phyloP scores from a whole-genome alignment of 2,888 invertebrate genomes.

The Yponomeuta sedellus region DNA sequence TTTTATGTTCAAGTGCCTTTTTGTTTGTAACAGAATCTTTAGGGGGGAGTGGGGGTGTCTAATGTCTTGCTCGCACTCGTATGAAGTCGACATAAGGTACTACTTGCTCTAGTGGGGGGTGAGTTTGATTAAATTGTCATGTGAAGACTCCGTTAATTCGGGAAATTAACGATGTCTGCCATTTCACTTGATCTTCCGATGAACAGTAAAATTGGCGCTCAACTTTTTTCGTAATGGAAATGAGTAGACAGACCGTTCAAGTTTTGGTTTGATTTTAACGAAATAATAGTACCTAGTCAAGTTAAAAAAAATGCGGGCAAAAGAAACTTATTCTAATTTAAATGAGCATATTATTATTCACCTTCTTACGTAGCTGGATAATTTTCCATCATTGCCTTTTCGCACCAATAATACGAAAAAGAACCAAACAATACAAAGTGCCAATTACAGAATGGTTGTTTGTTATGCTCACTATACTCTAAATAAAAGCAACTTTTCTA shows the following conservation, averaged over 20 bases:
- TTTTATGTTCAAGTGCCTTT: constrained; percentile 45
- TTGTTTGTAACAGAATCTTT: constrained; percentile 43
- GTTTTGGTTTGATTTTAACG: background rate
- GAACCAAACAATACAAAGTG: too few relatives aligned
- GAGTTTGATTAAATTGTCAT: background rate
- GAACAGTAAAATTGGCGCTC: background rate
- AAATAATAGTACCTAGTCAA: background rate
- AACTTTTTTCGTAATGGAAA: too few relatives aligned
- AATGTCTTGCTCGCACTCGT: constrained; percentile 36
- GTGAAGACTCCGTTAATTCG: background rate
- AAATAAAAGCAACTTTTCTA: too few relatives aligned
- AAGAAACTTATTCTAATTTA: too few relatives aligned
- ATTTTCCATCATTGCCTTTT: too few relatives aligned
- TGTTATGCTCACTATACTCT: too few relatives aligned
- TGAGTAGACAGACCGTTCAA: background rate
- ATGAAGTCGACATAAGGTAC: background rate
- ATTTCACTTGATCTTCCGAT: background rate
- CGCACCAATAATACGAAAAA: too few relatives aligned
- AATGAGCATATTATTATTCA: too few relatives aligned
- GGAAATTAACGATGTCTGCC: background rate
- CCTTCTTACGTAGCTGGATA: too few relatives aligned
- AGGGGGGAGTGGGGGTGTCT: constrained; percentile 26
- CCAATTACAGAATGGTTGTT: too few relatives aligned
- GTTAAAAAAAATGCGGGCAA: too few relatives aligned
- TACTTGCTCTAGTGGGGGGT: background rate